These are phyloP conservation scores for Drosophila colorata DNA, from an alignment of 2,888 invertebrate genomes.

Conservation along the genomic window DNA sequence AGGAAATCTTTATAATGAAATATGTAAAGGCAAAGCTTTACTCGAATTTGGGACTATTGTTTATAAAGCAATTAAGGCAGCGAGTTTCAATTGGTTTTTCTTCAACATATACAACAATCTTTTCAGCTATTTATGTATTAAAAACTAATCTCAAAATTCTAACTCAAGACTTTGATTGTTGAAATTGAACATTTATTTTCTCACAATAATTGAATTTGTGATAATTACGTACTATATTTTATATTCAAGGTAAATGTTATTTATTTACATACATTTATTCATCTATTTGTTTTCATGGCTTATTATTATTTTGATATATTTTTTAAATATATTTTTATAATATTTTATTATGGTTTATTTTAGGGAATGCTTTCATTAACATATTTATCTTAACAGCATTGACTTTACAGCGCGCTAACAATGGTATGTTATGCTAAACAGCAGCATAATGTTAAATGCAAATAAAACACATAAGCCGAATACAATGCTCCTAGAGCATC, in stretches of 20 bases:
- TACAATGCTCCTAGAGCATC: background rate
- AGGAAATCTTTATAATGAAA: background rate
- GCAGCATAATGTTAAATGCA: background rate
- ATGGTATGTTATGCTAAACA: constrained; percentile 13
- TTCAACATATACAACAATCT: background rate
- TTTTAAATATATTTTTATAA: too few species aligned
- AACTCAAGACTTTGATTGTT: too few species aligned
- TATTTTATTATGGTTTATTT: too few species aligned
- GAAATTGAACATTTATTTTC: too few species aligned
- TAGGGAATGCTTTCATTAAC: background rate
- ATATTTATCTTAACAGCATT: constrained; percentile 18
- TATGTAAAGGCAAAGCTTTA: constrained; percentile 14
- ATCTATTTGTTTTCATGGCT: too few species aligned
- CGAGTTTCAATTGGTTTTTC: background rate
- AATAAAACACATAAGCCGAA: constrained; percentile 4
- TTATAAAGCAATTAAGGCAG: constrained; percentile 35
- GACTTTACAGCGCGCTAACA: constrained; percentile 3
- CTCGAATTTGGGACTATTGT: constrained; percentile 5
- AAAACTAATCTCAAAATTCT: too few species aligned
- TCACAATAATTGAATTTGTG: too few species aligned
- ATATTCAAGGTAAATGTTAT: too few species aligned
- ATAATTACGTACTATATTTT: too few species aligned
- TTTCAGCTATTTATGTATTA: too few species aligned
- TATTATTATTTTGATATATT: too few species aligned
- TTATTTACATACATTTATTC: too few species aligned